These are phyloP conservation scores for Sula dactylatra DNA, from an alignment of 2,113 vertebrate genomes.

Conservation along the genomic window DNA sequence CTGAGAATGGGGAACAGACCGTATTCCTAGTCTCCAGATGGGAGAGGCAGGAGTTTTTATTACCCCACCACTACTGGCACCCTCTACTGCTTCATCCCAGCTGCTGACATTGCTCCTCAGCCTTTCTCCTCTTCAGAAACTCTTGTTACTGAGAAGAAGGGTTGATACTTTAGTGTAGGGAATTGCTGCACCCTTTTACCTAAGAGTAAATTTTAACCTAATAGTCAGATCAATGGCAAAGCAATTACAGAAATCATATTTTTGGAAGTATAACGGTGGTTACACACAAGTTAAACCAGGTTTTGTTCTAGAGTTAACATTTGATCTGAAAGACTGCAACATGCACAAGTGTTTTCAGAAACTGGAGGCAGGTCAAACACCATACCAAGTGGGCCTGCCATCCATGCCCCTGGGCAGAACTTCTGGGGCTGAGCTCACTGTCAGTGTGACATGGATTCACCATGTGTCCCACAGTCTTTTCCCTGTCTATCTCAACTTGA, in stretches of 20 bases:
- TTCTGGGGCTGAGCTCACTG: neutral
- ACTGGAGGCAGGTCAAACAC: neutral
- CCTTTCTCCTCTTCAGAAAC: neutral
- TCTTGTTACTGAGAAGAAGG: neutral
- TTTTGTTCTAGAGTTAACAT: neutral
- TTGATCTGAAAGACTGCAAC: neutral
- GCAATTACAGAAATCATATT: neutral
- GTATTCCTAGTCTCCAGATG: neutral
- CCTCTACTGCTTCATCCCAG: neutral
- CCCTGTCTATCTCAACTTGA: neutral
- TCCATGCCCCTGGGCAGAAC: neutral
- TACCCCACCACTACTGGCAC: neutral
- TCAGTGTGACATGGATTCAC: neutral
- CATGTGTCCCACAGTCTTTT: fast-evolving
- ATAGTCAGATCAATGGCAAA: neutral
- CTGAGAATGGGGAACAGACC: neutral
- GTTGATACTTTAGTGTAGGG: fast-evolving
- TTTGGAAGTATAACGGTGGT: neutral
- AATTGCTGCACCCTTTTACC: neutral
- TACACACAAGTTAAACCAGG: neutral
- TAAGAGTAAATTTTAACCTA: neutral
- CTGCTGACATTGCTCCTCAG: neutral
- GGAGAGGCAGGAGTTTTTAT: neutral
- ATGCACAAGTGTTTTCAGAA: neutral
- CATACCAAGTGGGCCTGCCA: neutral